phyloP scores from a whole-genome alignment of 2,888 invertebrate genomes.

The Maniola hyperantus region DNA sequence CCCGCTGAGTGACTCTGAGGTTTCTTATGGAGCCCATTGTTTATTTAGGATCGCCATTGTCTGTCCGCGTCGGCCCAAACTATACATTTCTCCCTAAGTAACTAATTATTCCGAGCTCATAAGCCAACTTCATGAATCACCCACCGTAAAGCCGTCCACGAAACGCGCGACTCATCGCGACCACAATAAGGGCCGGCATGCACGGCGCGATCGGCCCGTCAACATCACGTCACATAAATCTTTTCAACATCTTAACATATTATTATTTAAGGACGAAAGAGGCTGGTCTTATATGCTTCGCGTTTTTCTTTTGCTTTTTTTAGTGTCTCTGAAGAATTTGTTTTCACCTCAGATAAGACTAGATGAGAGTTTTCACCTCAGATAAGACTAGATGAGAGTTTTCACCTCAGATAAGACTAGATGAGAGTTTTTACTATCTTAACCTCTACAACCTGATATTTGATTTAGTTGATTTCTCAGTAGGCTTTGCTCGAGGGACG shows the following conservation, averaged over 20 bases:
- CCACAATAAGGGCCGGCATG: constrained; percentile 6
- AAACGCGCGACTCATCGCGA: constrained; percentile 1
- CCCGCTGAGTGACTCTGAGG: too few species aligned
- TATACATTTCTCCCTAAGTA: background rate
- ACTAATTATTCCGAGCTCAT: background rate
- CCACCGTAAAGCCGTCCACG: background rate
- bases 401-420: too few species aligned
- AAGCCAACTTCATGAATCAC: constrained; percentile 9
- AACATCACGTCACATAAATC: constrained; percentile 27
- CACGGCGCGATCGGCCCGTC: constrained; percentile 17
- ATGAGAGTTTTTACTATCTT: too few species aligned
- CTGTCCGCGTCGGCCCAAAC: background rate
- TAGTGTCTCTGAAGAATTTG: background rate
- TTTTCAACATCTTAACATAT: constrained; percentile 26
- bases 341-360: too few species aligned
- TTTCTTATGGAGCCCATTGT: too few species aligned
- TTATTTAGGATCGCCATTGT: background rate
- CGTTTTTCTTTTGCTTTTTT: background rate
- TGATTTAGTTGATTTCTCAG: too few species aligned
- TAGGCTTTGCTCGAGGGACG: too few species aligned
- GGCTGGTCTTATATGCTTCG: background rate
- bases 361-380: too few species aligned
- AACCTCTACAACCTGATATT: too few species aligned
- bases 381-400: too few species aligned
- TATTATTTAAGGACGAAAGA: constrained; percentile 22